Evolutionary conservation across 2,888 invertebrate genomes (phyloP).

Genomic region (Euproctis similis): DNA sequence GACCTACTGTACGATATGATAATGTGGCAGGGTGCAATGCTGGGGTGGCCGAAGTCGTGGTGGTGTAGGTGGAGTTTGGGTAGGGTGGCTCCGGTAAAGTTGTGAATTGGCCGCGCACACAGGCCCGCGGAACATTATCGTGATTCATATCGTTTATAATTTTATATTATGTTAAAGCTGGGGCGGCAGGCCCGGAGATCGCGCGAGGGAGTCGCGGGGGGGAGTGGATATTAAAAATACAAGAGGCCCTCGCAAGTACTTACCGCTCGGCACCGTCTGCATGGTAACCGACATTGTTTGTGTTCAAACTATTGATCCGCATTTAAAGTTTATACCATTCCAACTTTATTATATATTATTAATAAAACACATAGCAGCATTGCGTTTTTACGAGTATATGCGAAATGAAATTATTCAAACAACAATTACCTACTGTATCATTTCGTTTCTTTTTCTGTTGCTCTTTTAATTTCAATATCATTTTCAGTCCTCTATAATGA

Average conservation of each 20-base stretch:
- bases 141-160: conserved; percentile 76
- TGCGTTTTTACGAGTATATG: too few species aligned
- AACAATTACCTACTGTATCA: too few species aligned
- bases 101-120: conserved; percentile 71
- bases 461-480: too few species aligned
- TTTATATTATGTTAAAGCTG: conserved; percentile 74
- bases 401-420: too few species aligned
- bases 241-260: conserved; percentile 55
- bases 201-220: too few species aligned
- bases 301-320: conserved; percentile 63
- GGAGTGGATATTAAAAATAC: conserved; percentile 70
- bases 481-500: too few species aligned
- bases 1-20: conserved; percentile 11
- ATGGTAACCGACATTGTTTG: conserved; percentile 67
- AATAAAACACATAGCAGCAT: too few species aligned
- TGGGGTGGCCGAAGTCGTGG: conserved; percentile 31
- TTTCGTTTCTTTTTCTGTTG: too few species aligned
- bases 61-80: too few species aligned
- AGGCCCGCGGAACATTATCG: conserved; percentile 66
- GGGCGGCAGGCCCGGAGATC: conserved; percentile 18
- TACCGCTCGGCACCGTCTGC: conserved; percentile 53
- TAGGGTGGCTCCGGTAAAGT: conserved; percentile 50
- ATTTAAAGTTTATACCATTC: conserved; percentile 23
- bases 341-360: too few species aligned
- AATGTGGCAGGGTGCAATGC: conserved; percentile 30